Conservation (phyloP, 1,140 invertebrate species). For the Atopsyche davidsoni region DNA sequence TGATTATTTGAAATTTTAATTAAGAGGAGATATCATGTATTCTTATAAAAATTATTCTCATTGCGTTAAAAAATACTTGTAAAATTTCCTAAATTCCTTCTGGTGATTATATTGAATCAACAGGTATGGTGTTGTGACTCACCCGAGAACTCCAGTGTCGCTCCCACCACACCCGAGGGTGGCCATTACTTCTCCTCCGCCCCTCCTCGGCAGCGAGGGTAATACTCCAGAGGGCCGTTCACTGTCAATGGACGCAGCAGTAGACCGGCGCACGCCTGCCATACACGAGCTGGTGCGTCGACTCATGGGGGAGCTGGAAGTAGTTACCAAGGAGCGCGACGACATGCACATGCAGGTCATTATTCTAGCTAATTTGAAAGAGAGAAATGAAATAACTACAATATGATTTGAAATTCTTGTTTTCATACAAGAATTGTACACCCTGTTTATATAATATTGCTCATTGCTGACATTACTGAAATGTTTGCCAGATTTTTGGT, state of each 20-base stretch:
- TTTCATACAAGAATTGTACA: too few relatives aligned
- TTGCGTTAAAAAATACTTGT: not conserved
- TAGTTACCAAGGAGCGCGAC: constrained; percentile 56
- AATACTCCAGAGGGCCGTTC: constrained; percentile 18
- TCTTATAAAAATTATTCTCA: too few relatives aligned
- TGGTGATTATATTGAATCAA: not conserved
- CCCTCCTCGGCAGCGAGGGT: constrained; percentile 16
- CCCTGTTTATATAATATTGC: too few relatives aligned
- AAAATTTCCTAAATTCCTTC: not conserved
- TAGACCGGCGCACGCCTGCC: constrained; percentile 5
- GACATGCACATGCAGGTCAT: constrained; percentile 67
- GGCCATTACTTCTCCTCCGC: constrained; percentile 23
- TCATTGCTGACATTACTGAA: too few relatives aligned
- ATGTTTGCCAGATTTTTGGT: too few relatives aligned
- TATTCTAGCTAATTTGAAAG: too few relatives aligned
- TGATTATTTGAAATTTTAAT: too few relatives aligned
- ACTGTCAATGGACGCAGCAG: constrained; percentile 15
- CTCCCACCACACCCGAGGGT: constrained; percentile 22
- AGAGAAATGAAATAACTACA: too few relatives aligned
- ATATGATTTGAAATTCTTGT: too few relatives aligned
- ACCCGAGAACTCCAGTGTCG: constrained; percentile 15
- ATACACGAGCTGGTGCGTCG: constrained; percentile 12
- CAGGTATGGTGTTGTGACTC: constrained; percentile 17
- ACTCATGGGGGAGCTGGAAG: constrained; percentile 55
- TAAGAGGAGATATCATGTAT: too few relatives aligned